Conservation (phyloP, 2,113 vertebrate genomes). For the Pangasianodon gigas region DNA sequence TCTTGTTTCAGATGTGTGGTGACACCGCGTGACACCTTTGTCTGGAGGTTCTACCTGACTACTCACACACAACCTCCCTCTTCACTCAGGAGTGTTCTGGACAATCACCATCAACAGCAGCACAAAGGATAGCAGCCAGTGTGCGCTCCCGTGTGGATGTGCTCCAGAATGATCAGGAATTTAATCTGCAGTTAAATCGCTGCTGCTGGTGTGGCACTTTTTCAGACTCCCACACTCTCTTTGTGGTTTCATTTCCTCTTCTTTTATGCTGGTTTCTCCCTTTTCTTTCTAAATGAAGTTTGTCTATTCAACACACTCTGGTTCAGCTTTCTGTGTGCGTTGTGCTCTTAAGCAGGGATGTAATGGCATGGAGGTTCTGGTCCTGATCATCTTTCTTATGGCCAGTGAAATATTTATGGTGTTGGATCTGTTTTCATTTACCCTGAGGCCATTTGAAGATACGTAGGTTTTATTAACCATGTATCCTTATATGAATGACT, state of each 20-base stretch:
- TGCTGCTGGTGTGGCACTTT: background rate
- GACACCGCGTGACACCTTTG: constrained; percentile 31
- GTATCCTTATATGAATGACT: constrained; percentile 54
- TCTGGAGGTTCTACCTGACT: constrained; percentile 36
- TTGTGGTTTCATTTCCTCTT: constrained; percentile 28
- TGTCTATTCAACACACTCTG: background rate
- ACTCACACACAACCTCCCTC: constrained; percentile 14
- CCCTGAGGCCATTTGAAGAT: constrained; percentile 56
- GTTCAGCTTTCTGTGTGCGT: background rate
- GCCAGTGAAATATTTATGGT: constrained; percentile 74
- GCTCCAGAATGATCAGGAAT: constrained; percentile 37
- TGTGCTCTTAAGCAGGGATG: background rate
- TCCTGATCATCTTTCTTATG: constrained; percentile 61
- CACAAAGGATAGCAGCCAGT: background rate
- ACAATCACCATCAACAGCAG: background rate
- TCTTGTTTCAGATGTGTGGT: constrained; percentile 44
- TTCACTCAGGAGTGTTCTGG: constrained; percentile 30
- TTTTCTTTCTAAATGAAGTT: constrained; percentile 2
- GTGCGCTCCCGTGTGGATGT: background rate
- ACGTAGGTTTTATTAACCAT: constrained; percentile 52
- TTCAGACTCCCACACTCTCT: constrained; percentile 36
- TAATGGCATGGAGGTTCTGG: background rate
- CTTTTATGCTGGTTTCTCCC: background rate
- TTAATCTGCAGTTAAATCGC: constrained; percentile 23
- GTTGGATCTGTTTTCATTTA: constrained; percentile 66